Evolutionary conservation across 2,113 vertebrate genomes (phyloP).

Genomic region (Trogon melanurus): DNA sequence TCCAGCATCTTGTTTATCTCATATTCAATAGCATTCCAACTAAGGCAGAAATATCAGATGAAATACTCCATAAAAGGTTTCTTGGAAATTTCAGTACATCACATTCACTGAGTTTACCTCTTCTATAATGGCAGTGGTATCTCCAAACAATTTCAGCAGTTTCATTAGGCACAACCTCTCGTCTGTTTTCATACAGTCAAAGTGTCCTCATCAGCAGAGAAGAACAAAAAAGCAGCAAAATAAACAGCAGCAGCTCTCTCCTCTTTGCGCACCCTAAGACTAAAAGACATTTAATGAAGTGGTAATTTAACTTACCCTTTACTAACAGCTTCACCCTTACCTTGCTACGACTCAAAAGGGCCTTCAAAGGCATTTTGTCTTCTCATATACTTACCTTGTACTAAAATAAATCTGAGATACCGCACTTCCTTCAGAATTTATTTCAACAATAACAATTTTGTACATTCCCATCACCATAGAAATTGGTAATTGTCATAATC

Average conservation of each 20-base stretch:
- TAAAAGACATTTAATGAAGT: background rate
- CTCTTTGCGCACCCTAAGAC: background rate
- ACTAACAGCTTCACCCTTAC: background rate
- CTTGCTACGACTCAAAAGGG: background rate
- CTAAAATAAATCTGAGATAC: background rate
- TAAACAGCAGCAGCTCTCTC: background rate
- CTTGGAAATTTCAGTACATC: background rate
- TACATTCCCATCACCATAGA: background rate
- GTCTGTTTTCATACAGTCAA: background rate
- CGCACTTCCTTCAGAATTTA: background rate
- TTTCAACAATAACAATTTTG: background rate
- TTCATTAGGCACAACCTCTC: background rate
- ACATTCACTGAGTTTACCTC: background rate
- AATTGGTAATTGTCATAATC: background rate
- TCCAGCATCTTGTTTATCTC: background rate
- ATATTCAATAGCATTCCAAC: background rate
- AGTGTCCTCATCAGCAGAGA: background rate
- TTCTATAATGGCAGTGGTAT: background rate
- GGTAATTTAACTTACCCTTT: background rate
- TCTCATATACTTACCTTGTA: background rate
- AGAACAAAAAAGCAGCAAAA: background rate
- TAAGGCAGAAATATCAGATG: background rate
- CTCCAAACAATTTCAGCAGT: background rate
- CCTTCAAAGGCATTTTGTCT: background rate
- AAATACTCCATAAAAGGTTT: background rate